Conservation (phyloP, 1,140 invertebrate species). For the Gonatopus flavifemur region DNA sequence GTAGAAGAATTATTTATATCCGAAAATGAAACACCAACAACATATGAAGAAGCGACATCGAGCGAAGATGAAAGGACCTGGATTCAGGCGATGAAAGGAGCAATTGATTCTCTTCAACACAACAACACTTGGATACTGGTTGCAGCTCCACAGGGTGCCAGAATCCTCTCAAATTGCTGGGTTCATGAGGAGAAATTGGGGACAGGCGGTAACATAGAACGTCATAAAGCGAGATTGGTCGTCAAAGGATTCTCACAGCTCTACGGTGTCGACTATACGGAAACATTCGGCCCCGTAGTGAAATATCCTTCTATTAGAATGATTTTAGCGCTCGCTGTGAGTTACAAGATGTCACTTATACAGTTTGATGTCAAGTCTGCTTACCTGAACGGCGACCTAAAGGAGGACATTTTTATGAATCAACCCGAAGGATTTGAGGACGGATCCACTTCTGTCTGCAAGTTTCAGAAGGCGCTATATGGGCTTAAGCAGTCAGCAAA, state of each 20-base stretch:
- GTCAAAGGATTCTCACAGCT: neutral
- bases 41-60: neutral
- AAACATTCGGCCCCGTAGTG: neutral
- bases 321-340: neutral
- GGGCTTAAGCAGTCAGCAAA: neutral
- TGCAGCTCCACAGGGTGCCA: neutral
- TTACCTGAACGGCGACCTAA: neutral
- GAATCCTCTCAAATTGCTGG: neutral
- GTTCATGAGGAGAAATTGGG: conserved; percentile 7
- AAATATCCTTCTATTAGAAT: neutral
- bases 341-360: neutral
- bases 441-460: neutral
- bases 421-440: neutral
- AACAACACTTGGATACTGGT: neutral
- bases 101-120: neutral
- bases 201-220: neutral
- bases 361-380: neutral
- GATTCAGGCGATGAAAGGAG: conserved; percentile 4
- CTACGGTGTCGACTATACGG: neutral
- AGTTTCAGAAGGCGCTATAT: neutral
- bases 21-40: no score
- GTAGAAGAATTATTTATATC: no score
- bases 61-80: neutral
- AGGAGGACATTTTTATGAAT: neutral
- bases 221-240: conserved; percentile 3